Conservation (phyloP, 2,797 vertebrate species). For the Sternarchorhynchus goeldii region DNA sequence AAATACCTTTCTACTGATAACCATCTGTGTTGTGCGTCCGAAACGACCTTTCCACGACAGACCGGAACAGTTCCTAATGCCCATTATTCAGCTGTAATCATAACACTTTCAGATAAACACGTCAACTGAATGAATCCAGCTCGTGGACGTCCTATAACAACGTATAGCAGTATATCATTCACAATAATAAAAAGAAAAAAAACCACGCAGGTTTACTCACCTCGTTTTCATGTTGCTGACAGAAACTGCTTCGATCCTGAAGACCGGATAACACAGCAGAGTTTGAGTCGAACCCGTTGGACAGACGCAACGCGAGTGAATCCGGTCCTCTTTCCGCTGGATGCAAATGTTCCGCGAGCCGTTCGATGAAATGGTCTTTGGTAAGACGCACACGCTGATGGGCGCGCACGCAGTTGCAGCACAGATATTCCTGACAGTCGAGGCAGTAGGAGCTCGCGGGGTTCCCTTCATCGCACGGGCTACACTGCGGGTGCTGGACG, state of each 20-base stretch:
- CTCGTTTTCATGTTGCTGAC: slow-evolving; percentile 89
- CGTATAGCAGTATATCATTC: neutral
- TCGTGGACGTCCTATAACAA: too few species aligned
- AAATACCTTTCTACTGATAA: too few species aligned
- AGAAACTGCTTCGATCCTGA: slow-evolving; percentile 86
- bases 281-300: slow-evolving; percentile 78
- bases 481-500: slow-evolving; percentile 79
- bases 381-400: slow-evolving; percentile 91
- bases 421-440: slow-evolving; percentile 93
- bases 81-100: too few species aligned
- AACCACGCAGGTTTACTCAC: slow-evolving; percentile 67
- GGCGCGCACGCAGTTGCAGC: slow-evolving; percentile 90
- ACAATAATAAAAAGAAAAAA: neutral
- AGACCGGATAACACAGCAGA: slow-evolving; percentile 85
- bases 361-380: slow-evolving; percentile 93
- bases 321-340: slow-evolving; percentile 60
- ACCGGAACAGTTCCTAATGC: too few species aligned
- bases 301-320: slow-evolving; percentile 63
- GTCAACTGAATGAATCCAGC: too few species aligned
- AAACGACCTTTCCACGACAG: too few species aligned
- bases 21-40: too few species aligned
- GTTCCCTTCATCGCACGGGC: slow-evolving; percentile 90
- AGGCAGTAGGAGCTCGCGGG: slow-evolving; percentile 88
- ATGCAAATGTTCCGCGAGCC: slow-evolving; percentile 73
- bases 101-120: too few species aligned